These are phyloP conservation scores for Spheniscus mendiculus DNA, from an alignment of 2,113 vertebrate genomes.

Conservation along the genomic window DNA sequence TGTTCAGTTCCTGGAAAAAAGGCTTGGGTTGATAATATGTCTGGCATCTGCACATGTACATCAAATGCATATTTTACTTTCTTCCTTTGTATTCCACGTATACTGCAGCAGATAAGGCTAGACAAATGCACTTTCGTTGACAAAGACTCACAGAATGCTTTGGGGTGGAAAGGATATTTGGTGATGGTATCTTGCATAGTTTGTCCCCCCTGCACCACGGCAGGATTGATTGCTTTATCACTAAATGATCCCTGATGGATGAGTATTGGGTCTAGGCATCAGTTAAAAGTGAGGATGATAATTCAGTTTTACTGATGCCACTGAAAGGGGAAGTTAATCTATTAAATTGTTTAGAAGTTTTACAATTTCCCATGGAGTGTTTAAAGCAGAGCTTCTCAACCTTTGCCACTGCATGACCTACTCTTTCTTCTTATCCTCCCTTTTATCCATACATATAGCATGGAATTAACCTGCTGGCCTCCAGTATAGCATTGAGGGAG, in stretches of 20 bases:
- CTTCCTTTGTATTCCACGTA: neutral
- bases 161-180: constrained; percentile 39
- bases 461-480: neutral
- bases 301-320: constrained; percentile 65
- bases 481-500: neutral
- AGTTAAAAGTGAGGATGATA: constrained; percentile 33
- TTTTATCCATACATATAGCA: neutral
- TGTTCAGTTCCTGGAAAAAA: neutral
- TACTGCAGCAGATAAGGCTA: constrained; percentile 32
- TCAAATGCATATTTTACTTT: constrained; percentile 13
- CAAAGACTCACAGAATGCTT: neutral
- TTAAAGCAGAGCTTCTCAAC: constrained; percentile 38
- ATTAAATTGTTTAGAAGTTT: constrained; percentile 55
- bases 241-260: constrained; percentile 60
- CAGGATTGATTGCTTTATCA: constrained; percentile 47
- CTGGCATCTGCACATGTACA: neutral
- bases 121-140: constrained; percentile 44
- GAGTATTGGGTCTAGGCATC: constrained; percentile 5
- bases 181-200: constrained; percentile 34
- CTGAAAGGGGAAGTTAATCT: constrained; percentile 45
- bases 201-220: constrained; percentile 29
- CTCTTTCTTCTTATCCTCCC: neutral
- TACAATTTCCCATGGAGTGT: constrained; percentile 54
- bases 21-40: neutral
- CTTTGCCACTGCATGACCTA: neutral